These are phyloP conservation scores for Nixonia krombeini DNA, from an alignment of 1,140 invertebrate species.

Conservation along the genomic window DNA sequence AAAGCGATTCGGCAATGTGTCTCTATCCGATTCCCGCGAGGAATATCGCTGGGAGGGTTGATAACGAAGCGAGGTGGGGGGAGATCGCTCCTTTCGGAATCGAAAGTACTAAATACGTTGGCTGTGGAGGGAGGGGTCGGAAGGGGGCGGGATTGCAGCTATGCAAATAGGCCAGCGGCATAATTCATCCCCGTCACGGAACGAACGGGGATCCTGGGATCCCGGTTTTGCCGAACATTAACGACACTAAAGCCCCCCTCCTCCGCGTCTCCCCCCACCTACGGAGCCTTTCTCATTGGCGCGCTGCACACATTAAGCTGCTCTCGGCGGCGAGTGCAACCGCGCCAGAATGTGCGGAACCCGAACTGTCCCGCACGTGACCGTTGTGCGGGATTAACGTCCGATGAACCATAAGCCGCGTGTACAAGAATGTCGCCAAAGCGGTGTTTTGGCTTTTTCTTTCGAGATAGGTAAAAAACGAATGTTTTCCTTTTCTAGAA, in stretches of 20 bases:
- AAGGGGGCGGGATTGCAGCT: conserved; percentile 20
- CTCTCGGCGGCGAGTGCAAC: background rate
- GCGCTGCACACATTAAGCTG: conserved; percentile 3
- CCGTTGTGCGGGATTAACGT: too few relatives aligned
- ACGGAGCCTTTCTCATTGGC: background rate
- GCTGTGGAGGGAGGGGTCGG: background rate
- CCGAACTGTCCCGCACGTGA: background rate
- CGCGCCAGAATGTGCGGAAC: background rate
- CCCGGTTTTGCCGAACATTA: conserved; percentile 9
- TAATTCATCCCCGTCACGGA: conserved; percentile 64
- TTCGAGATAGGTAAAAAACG: too few relatives aligned
- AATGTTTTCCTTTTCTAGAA: too few relatives aligned
- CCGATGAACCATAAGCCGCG: too few relatives aligned
- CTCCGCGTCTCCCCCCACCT: background rate
- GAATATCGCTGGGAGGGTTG: too few relatives aligned
- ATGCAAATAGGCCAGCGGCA: conserved; percentile 65
- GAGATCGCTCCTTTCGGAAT: conserved; percentile 5
- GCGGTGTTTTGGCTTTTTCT: too few relatives aligned
- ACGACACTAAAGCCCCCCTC: background rate
- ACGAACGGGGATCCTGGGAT: conserved; percentile 43
- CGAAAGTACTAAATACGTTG: conserved; percentile 16
- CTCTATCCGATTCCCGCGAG: background rate
- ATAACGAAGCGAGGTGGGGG: background rate
- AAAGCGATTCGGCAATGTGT: background rate
- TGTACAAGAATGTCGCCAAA: too few relatives aligned